Conservation (phyloP, 2,888 invertebrate genomes). For the Hemistola chrysoprasaria region DNA sequence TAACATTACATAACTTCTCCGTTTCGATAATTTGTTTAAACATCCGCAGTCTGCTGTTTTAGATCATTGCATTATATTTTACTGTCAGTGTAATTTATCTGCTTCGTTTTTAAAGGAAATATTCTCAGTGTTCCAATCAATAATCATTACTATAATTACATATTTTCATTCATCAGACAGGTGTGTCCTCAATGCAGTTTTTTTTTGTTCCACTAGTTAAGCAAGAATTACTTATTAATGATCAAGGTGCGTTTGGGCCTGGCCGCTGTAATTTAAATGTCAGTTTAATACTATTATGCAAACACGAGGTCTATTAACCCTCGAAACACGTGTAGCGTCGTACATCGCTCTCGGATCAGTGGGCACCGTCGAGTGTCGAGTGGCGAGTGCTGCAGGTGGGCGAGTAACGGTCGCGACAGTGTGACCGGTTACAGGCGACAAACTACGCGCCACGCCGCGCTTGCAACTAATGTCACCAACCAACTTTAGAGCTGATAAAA, state of each 20-base stretch:
- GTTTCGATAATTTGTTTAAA: slow-evolving; percentile 17
- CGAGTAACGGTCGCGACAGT: slow-evolving; percentile 69
- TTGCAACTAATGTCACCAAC: slow-evolving; percentile 8
- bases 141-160: too few relatives aligned
- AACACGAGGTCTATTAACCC: slow-evolving; percentile 42
- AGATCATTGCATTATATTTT: slow-evolving; percentile 13
- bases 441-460: slow-evolving; percentile 22
- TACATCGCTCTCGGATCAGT: slow-evolving; percentile 74
- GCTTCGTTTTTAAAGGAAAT: too few relatives aligned
- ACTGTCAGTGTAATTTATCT: too few relatives aligned
- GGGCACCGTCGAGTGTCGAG: slow-evolving; percentile 47
- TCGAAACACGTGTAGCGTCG: slow-evolving; percentile 50
- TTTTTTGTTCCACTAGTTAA: slow-evolving; percentile 7
- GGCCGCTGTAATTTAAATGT: slow-evolving; percentile 28
- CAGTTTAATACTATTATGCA: slow-evolving; percentile 35
- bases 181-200: slow-evolving; percentile 7
- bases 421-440: slow-evolving; percentile 47
- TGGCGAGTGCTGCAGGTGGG: slow-evolving; percentile 74
- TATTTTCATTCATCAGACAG: slow-evolving; percentile 8
- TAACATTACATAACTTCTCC: slow-evolving; percentile 34
- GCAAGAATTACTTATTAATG: slow-evolving; percentile 14
- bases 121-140: too few relatives aligned
- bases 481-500: too few relatives aligned
- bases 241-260: slow-evolving; percentile 19
- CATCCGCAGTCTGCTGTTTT: slow-evolving; percentile 23